These are phyloP conservation scores for Hipposideros larvatus DNA, from an alignment of 2,797 vertebrate genomes.

Conservation along the genomic window DNA sequence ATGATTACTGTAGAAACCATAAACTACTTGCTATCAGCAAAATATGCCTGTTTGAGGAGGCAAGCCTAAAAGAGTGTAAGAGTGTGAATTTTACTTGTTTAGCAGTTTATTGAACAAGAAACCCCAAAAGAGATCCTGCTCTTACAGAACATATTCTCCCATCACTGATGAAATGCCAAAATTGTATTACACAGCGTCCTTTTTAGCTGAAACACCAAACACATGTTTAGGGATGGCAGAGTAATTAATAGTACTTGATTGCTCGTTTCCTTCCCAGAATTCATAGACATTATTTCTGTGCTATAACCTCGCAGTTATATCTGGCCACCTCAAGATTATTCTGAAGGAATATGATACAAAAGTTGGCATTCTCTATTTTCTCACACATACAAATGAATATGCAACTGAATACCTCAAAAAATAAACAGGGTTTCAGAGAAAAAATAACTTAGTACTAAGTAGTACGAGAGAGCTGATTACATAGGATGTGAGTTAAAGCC, in stretches of 20 bases:
- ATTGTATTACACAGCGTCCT: not conserved
- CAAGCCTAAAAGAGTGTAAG: not conserved
- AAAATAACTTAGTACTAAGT: not conserved
- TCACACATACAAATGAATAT: not conserved
- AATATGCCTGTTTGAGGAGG: not conserved
- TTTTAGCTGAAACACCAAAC: conserved; percentile 36
- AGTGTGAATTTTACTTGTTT: not conserved
- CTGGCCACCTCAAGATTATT: not conserved
- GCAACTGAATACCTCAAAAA: not conserved
- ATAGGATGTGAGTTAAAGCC: not conserved
- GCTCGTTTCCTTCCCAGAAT: not conserved
- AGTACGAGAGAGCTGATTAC: not conserved
- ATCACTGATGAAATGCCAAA: not conserved
- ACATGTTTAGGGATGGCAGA: not conserved
- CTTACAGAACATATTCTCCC: not conserved
- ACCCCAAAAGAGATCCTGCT: not conserved
- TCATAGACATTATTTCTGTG: not conserved
- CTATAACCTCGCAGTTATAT: not conserved
- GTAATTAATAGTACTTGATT: not conserved
- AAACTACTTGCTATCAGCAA: not conserved
- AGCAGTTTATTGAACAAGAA: not conserved
- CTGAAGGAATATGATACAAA: not conserved
- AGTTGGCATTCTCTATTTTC: not conserved
- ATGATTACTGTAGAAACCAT: not conserved
- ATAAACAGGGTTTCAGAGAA: not conserved